Evolutionary conservation across 2,113 vertebrate genomes (phyloP).

Genomic region (Poecile atricapillus): DNA sequence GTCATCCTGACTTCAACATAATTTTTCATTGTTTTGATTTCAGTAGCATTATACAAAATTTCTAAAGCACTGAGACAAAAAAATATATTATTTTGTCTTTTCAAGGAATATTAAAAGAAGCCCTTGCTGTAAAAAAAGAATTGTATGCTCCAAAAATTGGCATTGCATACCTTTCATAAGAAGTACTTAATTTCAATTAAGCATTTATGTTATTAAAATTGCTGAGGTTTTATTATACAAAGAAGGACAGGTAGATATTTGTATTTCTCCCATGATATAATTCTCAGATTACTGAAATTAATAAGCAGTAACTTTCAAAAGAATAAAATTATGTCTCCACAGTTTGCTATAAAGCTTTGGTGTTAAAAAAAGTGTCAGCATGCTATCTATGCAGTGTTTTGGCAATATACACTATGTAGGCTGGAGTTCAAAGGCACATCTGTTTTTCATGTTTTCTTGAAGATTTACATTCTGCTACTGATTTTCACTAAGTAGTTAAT

Average conservation of each 20-base stretch:
- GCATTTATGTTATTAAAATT: neutral
- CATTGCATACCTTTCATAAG: neutral
- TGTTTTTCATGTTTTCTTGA: neutral
- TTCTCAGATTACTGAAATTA: neutral
- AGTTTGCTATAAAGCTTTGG: neutral
- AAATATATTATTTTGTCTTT: neutral
- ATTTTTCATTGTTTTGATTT: neutral
- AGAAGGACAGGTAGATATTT: neutral
- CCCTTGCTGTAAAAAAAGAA: neutral
- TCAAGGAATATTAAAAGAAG: neutral
- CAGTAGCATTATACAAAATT: neutral
- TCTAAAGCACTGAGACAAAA: neutral
- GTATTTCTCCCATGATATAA: neutral
- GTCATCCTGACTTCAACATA: neutral
- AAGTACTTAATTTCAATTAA: neutral
- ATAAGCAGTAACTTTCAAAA: neutral
- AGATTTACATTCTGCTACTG: neutral
- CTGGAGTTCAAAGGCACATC: neutral
- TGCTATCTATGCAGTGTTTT: neutral
- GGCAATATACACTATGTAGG: neutral
- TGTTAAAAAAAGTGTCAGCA: neutral
- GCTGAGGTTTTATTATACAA: neutral
- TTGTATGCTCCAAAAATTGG: neutral
- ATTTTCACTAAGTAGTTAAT: neutral
- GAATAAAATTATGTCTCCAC: neutral